Evolutionary conservation across 1,140 invertebrate species (phyloP), one percentile per base, ranked within the genome.

Genomic region (Caerostris extrusa): DNA sequence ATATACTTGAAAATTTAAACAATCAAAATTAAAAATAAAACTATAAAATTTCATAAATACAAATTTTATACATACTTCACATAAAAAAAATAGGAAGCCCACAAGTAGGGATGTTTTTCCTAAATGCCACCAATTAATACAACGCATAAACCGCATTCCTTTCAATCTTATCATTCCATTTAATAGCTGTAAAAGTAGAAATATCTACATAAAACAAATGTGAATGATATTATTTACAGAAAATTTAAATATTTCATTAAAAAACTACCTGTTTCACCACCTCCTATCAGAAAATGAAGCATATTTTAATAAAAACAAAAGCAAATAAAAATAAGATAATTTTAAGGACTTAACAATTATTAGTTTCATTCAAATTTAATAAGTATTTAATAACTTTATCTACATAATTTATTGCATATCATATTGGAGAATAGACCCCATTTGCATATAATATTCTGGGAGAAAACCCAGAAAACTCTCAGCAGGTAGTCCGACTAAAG

Each of bases 111-210:
- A 77, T 19, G 91, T 87, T 53, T 93, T 93, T 7, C 91, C 91
- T 50, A 93, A 34, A 81, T 93, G 91, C 53, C 61, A 71, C 91
- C 91, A 93, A 53, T 87, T 87, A n/a, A 93, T 34, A 56, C 83
- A 87, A n/a, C 91, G 60, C 61, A 77, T 55, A 81, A 57, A 87
- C 5, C 82, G 83, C 91, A 93, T 93, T 56, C 82, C 64, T 87
- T 19, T 93, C 53, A 60, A 5, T 14, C 50, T 85, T 67, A 85
- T 53, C 90, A 92, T 85, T 82, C 90, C 57, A 91, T 91, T 83
- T 17, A 82, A 81, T 34, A 82, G 12, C 90, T 91, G 56, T 56
- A 82, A 61, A 82, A 77, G 12, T 10, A 77, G 12, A 5, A 5
- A 14, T 14, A 64, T 14, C 17, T 12, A 14, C 3, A 3, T 14